phyloP scores from a whole-genome alignment of 92 coral and sea anemone genomes.

The Parazoanthus darwini region DNA sequence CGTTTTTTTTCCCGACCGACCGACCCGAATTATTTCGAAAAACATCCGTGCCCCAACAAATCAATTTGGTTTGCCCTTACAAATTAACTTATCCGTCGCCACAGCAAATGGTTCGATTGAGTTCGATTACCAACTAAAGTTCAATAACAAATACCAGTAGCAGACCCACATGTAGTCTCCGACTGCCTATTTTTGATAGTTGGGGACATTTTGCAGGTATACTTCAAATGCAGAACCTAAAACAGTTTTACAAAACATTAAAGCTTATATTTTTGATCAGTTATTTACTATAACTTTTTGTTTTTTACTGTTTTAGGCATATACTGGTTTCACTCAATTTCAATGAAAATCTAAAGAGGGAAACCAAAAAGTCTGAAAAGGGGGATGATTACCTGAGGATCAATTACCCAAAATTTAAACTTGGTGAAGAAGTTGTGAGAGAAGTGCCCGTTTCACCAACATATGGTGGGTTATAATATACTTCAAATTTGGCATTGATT shows the following conservation, averaged over 20 bases:
- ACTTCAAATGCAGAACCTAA: background rate
- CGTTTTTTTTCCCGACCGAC: no score
- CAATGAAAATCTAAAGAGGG: constrained; percentile 12
- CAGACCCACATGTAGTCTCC: no score
- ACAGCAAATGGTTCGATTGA: no score
- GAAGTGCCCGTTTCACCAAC: constrained; percentile 30
- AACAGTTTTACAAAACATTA: background rate
- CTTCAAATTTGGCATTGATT: background rate
- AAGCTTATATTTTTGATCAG: background rate
- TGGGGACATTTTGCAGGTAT: constrained; percentile 44
- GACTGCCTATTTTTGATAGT: constrained; percentile 31
- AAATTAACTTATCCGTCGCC: no score
- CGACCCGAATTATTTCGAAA: no score
- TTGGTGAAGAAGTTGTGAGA: constrained; percentile 18
- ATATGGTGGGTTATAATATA: constrained; percentile 15
- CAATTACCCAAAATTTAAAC: constrained; percentile 8
- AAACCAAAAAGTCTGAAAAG: constrained; percentile 31
- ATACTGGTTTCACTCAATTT: constrained; percentile 19
- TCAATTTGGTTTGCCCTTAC: no score
- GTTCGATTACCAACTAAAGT: no score
- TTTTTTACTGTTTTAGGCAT: background rate
- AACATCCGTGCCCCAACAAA: no score
- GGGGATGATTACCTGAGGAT: constrained; percentile 18
- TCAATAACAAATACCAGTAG: no score
- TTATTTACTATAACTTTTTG: no score